Conservation (phyloP, 64 coral and sea anemone genomes). For the Dendrophyllia cribrosa region DNA sequence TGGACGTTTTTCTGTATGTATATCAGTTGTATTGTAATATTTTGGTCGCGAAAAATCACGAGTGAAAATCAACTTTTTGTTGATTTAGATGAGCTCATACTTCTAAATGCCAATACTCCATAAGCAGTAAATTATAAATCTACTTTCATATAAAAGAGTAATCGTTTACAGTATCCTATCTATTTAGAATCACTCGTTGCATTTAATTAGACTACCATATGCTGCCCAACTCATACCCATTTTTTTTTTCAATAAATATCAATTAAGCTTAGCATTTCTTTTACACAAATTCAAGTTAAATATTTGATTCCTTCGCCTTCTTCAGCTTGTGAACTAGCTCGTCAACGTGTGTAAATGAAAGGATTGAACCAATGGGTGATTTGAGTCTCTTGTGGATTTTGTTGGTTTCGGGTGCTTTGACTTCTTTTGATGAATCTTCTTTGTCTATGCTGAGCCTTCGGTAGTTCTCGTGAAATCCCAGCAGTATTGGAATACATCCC, state of each 20-base stretch:
- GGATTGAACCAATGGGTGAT: constrained; percentile 53
- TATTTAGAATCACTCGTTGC: too few species aligned
- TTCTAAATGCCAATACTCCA: too few species aligned
- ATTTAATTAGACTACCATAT: too few species aligned
- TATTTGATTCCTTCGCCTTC: constrained; percentile 72
- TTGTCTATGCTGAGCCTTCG: constrained; percentile 87
- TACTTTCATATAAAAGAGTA: too few species aligned
- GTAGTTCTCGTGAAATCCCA: constrained; percentile 92
- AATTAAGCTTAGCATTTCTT: background rate
- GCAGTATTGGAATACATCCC: constrained; percentile 93
- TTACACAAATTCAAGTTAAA: background rate
- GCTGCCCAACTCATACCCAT: background rate
- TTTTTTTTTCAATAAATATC: background rate
- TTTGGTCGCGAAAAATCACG: too few species aligned
- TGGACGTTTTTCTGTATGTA: too few species aligned
- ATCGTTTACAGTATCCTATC: too few species aligned
- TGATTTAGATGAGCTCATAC: too few species aligned
- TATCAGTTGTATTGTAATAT: too few species aligned
- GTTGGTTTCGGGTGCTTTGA: constrained; percentile 4
- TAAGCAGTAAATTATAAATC: too few species aligned
- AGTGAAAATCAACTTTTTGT: too few species aligned
- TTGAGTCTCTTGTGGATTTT: constrained; percentile 7
- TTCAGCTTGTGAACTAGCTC: constrained; percentile 74
- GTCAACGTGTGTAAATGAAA: constrained; percentile 74
- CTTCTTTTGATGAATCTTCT: constrained; percentile 17